These are phyloP conservation scores for Dallia pectoralis DNA, from an alignment of 2,797 vertebrate genomes.

Conservation along the genomic window DNA sequence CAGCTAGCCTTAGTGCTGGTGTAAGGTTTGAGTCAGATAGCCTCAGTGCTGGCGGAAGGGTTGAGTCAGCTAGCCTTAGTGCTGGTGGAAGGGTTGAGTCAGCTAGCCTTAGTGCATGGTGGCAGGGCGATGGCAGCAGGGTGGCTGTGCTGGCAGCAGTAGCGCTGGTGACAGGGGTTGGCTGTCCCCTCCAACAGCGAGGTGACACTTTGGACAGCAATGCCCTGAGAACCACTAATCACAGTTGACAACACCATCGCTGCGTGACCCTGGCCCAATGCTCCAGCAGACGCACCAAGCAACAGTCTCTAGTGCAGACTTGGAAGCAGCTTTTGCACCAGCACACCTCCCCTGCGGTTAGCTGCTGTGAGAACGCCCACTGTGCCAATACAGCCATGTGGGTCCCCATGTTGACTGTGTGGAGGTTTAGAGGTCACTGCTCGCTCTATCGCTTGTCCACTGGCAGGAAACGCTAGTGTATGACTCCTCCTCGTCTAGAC, in stretches of 20 bases:
- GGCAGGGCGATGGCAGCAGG: background rate
- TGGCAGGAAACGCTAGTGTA: conserved; percentile 62
- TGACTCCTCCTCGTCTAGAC: conserved; percentile 76
- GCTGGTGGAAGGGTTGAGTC: conserved; percentile 11
- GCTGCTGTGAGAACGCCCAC: background rate
- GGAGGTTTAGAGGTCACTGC: conserved; percentile 19
- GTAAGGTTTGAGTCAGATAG: background rate
- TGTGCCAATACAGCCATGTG: background rate
- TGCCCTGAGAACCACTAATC: background rate
- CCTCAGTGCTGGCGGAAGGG: background rate
- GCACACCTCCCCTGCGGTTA: background rate
- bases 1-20: conserved; percentile 9
- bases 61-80: conserved; percentile 9
- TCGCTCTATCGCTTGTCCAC: conserved; percentile 51
- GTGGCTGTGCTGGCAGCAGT: background rate
- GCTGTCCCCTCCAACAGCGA: conserved; percentile 1
- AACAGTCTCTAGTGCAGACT: background rate
- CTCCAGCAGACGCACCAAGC: background rate
- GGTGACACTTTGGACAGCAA: conserved; percentile 4
- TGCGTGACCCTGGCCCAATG: background rate
- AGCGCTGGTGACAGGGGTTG: background rate
- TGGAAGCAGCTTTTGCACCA: background rate
- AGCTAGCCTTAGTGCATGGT: background rate
- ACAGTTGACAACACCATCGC: background rate
- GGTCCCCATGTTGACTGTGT: background rate